Conservation (phyloP, 2,113 vertebrate genomes). For the Chitala chitala region DNA sequence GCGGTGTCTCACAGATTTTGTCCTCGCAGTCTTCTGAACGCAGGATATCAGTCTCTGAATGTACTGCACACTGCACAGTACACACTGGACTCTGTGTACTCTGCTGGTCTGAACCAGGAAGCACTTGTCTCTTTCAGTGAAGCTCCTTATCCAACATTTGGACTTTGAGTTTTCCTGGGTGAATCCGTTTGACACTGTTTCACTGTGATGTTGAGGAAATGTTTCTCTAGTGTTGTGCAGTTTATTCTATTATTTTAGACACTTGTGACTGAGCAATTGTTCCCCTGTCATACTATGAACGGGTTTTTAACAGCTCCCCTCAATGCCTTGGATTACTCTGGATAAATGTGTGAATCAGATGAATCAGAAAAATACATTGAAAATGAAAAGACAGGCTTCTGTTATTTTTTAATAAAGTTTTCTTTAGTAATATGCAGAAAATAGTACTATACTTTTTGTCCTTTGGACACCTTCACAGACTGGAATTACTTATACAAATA, state of each 20-base stretch:
- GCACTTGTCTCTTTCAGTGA: conserved; percentile 26
- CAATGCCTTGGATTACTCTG: neutral
- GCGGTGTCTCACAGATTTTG: no score
- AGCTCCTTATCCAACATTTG: conserved; percentile 55
- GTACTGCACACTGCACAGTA: neutral
- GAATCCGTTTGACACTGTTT: conserved; percentile 36
- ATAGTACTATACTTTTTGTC: conserved; percentile 22
- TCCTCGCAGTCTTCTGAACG: no score
- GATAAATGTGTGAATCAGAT: neutral
- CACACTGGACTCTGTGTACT: neutral
- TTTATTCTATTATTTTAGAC: no score
- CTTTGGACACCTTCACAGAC: conserved; percentile 21
- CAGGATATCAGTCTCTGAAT: neutral
- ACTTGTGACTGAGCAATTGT: no score
- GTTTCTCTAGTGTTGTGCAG: neutral
- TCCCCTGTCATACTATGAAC: neutral
- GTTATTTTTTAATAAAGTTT: neutral
- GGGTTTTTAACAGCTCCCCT: no score
- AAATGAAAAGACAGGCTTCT: neutral
- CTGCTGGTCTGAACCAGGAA: conserved; percentile 41
- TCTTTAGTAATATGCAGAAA: no score
- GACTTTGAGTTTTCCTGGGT: conserved; percentile 54
- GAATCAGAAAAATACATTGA: conserved; percentile 5
- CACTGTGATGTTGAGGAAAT: conserved; percentile 25
- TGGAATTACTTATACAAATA: neutral